phyloP scores from a whole-genome alignment of 1,140 invertebrate genomes.

The Goniozus legneri region DNA sequence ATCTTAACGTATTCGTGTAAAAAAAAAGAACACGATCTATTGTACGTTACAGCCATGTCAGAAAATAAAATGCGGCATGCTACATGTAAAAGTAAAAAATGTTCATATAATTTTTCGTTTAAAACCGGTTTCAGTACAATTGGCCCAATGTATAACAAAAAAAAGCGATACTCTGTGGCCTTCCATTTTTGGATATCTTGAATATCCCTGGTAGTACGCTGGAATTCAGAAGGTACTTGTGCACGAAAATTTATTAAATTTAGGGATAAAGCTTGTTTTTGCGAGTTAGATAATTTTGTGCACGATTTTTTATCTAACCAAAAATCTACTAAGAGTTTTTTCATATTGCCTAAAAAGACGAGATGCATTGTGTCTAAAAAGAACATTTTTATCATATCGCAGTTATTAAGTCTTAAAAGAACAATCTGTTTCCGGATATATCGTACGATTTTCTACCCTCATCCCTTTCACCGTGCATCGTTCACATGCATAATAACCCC shows the following conservation, averaged over 20 bases:
- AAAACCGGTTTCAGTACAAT: slow-evolving; percentile 19
- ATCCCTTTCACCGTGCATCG: slow-evolving; percentile 8
- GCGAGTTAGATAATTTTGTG: background rate
- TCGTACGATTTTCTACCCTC: too few relatives aligned
- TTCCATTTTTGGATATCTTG: slow-evolving; percentile 16
- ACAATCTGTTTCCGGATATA: too few relatives aligned
- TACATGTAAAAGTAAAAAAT: slow-evolving; percentile 22
- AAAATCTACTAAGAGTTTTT: background rate
- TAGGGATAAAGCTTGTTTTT: background rate
- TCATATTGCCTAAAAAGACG: background rate
- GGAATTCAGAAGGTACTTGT: slow-evolving; percentile 14
- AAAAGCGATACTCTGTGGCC: slow-evolving; percentile 17
- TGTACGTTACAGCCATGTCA: slow-evolving; percentile 7
- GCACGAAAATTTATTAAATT: background rate
- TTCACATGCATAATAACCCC: slow-evolving; percentile 8
- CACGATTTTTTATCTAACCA: background rate
- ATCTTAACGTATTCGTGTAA: slow-evolving; percentile 16
- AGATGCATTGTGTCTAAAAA: slow-evolving; percentile 10
- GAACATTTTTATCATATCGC: slow-evolving; percentile 1
- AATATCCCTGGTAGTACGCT: slow-evolving; percentile 8
- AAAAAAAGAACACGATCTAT: slow-evolving; percentile 11
- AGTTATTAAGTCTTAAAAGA: background rate
- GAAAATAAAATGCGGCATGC: slow-evolving; percentile 18
- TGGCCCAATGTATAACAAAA: slow-evolving; percentile 18
- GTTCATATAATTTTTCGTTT: slow-evolving; percentile 11